phyloP scores from a whole-genome alignment of 2,113 vertebrate species.

The Nesogale talazaci region DNA sequence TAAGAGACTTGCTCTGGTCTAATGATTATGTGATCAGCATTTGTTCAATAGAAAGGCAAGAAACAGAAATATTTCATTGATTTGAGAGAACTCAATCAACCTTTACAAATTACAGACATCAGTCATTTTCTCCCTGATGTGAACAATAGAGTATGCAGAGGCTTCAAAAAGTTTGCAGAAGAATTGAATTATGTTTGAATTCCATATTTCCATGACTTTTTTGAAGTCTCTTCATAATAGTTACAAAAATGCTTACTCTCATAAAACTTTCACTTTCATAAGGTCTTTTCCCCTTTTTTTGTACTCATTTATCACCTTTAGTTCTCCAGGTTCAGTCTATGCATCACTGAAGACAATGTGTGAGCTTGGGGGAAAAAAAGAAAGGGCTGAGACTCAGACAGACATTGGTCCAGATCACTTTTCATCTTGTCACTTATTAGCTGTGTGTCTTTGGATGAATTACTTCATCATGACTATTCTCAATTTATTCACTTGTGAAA shows the following conservation, averaged over 20 bases:
- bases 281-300: neutral
- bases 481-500: neutral
- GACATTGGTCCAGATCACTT: neutral
- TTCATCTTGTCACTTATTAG: no score
- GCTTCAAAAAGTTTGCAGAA: no score
- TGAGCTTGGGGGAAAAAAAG: neutral
- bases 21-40: neutral
- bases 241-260: neutral
- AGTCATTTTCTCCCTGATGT: neutral
- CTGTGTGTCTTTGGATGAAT: neutral
- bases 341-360: neutral
- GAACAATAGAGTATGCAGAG: no score
- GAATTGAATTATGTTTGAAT: no score
- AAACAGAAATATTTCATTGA: neutral
- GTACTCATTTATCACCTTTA: neutral
- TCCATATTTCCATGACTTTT: no score
- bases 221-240: neutral
- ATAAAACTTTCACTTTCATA: neutral
- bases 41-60: neutral
- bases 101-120: no score
- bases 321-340: neutral
- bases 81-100: neutral
- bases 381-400: neutral
- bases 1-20: neutral
- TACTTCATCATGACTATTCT: neutral